Conservation (phyloP, 2,797 vertebrate species). For the Novumbra hubbsi region DNA sequence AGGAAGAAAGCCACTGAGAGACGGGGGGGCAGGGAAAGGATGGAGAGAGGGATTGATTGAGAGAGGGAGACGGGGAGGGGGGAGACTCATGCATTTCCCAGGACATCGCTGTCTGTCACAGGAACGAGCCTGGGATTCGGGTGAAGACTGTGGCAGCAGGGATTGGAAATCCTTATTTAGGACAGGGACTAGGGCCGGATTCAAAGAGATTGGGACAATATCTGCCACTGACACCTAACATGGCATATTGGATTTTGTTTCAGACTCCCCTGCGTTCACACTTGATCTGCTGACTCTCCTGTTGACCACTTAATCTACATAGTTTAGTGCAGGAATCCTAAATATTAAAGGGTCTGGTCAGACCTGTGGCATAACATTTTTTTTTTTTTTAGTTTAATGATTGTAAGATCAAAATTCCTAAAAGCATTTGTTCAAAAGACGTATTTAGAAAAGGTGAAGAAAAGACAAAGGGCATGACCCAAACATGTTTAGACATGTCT, state of each 20-base stretch:
- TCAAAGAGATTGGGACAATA: slow-evolving; percentile 45
- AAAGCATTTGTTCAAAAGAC: no score
- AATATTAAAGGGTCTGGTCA: no score
- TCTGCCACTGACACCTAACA: slow-evolving; percentile 23
- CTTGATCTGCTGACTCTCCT: no score
- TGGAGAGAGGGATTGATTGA: neutral
- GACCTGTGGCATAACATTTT: no score
- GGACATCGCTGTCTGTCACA: slow-evolving; percentile 58
- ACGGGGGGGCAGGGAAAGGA: neutral
- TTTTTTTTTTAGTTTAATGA: no score
- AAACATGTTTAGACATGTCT: no score
- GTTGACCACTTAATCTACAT: slow-evolving; percentile 46
- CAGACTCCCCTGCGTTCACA: slow-evolving; percentile 28
- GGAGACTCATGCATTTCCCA: slow-evolving; percentile 56
- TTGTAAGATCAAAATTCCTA: no score
- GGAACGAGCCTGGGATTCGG: slow-evolving; percentile 47
- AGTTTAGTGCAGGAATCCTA: neutral
- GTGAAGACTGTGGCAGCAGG: slow-evolving; percentile 53
- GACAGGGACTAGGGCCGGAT: slow-evolving; percentile 31
- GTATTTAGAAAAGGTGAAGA: no score
- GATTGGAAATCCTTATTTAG: slow-evolving; percentile 54
- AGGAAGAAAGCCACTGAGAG: neutral
- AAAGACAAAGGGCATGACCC: no score
- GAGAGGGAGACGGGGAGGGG: slow-evolving; percentile 31
- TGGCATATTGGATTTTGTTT: slow-evolving; percentile 40